Evolutionary conservation across 2,113 vertebrate species (phyloP), one percentile per base, ranked within the genome.

Genomic region (human (Homo sapiens)): DNA sequence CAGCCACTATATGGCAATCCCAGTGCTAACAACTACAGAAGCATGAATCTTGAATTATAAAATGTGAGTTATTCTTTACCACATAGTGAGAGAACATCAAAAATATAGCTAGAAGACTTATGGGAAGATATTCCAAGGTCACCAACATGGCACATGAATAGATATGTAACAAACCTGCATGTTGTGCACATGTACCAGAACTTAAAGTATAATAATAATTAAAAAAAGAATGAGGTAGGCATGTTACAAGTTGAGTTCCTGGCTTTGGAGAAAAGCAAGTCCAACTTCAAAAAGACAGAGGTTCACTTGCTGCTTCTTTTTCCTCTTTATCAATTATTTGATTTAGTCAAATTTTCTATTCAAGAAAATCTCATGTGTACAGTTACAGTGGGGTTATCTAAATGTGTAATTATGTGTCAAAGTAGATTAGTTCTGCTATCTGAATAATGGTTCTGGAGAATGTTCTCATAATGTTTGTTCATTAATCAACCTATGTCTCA

Each of bases 251-350:
- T 9, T 23, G 57, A 97, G 96, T 99, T 99, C 98, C 97, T 98
- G 98, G 95, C 98, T 98, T 98, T 99, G 98, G 98, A 98, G 97
- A 98, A 98, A 45, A 99, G 98, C 99, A 98, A 89, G 82, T 92
- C 70, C 98, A 98, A 84, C 98, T 99, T 61, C 98, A 98, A 85
- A 45, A 99, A 98, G 99, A 99, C 99, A 99, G 99, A 99, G 86
- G 98, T 98, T 98, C 97, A 97, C 61, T 92, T 97, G 70, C 84
- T 97, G 95, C 83, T 97, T 80, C 82, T 18, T 80, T 90, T 98
- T 94, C 94, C 87, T 97, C 89, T 76, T 7, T 96, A 87, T 98
- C 86, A 95, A 3, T 92, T 95, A 91, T 98, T 90, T 97, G 98
- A 93, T 95, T 45, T 94, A 97, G 73, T 98, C 96, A 59, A 97